Conservation (phyloP, 2,888 invertebrate genomes). For the Galerucella pusilla region DNA sequence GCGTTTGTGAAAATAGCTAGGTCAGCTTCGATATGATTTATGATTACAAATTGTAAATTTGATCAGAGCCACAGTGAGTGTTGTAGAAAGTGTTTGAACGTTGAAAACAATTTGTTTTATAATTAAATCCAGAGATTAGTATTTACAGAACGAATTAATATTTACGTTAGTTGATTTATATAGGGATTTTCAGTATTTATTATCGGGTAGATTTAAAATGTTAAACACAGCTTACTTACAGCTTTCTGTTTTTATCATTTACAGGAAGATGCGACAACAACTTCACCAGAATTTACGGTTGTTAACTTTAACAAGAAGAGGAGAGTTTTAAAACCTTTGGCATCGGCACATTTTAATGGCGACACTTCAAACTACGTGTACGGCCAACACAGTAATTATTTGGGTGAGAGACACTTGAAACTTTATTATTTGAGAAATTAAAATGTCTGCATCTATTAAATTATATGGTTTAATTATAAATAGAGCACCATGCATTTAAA, state of each 20-base stretch:
- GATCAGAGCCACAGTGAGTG: no score
- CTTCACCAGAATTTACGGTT: slow-evolving; percentile 44
- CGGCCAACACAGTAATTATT: slow-evolving; percentile 68
- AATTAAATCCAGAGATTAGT: no score
- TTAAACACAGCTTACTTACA: no score
- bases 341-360: slow-evolving; percentile 73
- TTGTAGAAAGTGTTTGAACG: no score
- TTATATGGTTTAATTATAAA: neutral
- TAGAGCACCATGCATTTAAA: neutral
- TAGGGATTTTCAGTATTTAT: no score
- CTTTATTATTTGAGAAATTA: neutral
- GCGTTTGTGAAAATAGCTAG: no score
- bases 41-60: no score
- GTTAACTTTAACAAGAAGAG: slow-evolving; percentile 39
- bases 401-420: slow-evolving; percentile 19
- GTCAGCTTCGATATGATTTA: no score
- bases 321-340: slow-evolving; percentile 63
- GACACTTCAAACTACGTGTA: slow-evolving; percentile 71
- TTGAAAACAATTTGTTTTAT: no score
- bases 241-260: slow-evolving; percentile 7
- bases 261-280: slow-evolving; percentile 43
- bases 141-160: no score
- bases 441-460: neutral
- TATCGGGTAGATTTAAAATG: no score
- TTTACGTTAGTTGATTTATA: no score